Evolutionary conservation across 2,113 vertebrate species (phyloP).

Genomic region (Neolamprologus variostigma): DNA sequence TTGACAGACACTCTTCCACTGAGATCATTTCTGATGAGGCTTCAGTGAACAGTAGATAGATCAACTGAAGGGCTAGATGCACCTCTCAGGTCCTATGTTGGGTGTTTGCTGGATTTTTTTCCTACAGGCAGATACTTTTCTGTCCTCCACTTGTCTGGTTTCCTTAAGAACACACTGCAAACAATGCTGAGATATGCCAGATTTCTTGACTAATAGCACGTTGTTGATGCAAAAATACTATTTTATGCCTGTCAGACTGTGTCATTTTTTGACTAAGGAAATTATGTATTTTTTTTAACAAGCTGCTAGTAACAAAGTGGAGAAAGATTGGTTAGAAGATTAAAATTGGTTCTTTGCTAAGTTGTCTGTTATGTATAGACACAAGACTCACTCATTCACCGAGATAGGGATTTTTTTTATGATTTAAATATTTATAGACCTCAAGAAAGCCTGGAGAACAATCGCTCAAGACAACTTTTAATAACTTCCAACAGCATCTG

Average conservation of each 20-base stretch:
- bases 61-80: neutral
- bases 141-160: neutral
- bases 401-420: neutral
- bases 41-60: neutral
- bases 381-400: neutral
- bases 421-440: neutral
- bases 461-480: neutral
- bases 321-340: neutral
- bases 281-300: neutral
- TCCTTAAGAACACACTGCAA: neutral
- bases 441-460: neutral
- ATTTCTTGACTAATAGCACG: neutral
- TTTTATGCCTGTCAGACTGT: neutral
- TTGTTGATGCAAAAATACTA: neutral
- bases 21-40: neutral
- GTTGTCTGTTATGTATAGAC: neutral
- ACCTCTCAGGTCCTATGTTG: neutral
- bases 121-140: neutral
- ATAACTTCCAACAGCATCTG: neutral
- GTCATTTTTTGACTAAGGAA: neutral
- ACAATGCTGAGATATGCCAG: neutral
- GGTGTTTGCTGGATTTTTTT: neutral
- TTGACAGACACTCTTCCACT: neutral
- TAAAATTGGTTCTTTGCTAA: neutral
- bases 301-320: neutral